Evolutionary conservation across 2,113 vertebrate species (phyloP), one percentile per base, ranked within the genome.

Genomic region (Scopus umbretta): DNA sequence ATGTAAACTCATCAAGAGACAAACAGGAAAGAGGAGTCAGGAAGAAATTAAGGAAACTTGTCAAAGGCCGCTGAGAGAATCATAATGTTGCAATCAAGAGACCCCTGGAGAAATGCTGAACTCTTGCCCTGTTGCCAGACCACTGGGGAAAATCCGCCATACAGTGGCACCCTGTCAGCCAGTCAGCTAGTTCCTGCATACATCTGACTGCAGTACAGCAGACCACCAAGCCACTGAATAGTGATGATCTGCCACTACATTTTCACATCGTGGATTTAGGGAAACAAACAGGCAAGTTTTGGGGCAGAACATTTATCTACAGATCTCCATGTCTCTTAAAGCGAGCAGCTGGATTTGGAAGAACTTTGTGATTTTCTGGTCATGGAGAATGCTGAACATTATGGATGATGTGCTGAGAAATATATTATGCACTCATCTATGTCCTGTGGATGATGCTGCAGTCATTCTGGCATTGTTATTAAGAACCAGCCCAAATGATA

Each of bases 401-500:
- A 76, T n/a, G 56, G 43, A 66, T 83, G 66, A 80, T 55, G 47
- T 92, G 42, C 75, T 86, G 23, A 93, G 65, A 82, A 75, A 86
- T 92, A 50, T 65, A 68, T 79, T 86, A 66, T 74, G 66, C n/a
- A 59, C 61, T 94, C 71, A 66, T 91, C 59, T 88, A 76, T 0
- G 6, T 74, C 61, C 67, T 59, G 63, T 0, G 16, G 82, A 93
- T 62, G 71, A 86, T 59, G 42, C 68, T 88, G 73, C 42, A 94
- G 80, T 70, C 2, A 13, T 58, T 88, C 66, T 90, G 88, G 63
- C 53, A 27, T 29, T 38, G 26, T 94, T 95, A 93, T 87, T 91
- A 92, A 95, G 71, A 96, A 86, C 38, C 47, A 95, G 30, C 49
- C 78, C 63, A 96, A 92, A 94, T 80, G 18, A 92, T 97, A 95